These are phyloP conservation scores for Hirundichthys speculiger DNA, from an alignment of 2,113 vertebrate species.

Conservation along the genomic window DNA sequence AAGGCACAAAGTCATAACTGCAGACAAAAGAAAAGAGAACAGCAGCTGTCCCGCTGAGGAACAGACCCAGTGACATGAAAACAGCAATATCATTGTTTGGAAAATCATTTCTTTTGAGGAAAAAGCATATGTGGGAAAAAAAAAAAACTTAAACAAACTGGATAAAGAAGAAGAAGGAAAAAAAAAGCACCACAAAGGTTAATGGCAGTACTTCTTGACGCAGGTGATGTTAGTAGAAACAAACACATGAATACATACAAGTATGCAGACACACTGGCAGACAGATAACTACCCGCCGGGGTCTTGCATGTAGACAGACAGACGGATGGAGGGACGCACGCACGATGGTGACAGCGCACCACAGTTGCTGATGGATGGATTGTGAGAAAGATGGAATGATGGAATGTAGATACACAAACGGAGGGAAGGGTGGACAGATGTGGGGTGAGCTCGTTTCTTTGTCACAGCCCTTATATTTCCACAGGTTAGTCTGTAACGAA, in stretches of 20 bases:
- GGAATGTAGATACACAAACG: conserved; percentile 75
- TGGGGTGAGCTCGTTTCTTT: conserved; percentile 51
- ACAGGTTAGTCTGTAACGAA: conserved; percentile 69
- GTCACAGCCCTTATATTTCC: conserved; percentile 62
- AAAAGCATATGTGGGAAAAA: too few relatives aligned
- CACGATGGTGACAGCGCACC: conserved; percentile 66
- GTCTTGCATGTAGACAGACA: conserved; percentile 76
- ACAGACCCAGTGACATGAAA: background rate
- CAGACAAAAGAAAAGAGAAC: conserved; percentile 1
- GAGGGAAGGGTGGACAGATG: conserved; percentile 72
- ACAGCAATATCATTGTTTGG: too few relatives aligned
- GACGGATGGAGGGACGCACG: conserved; percentile 63
- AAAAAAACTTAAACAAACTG: too few relatives aligned
- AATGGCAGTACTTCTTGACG: conserved; percentile 12
- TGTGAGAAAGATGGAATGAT: conserved; percentile 70
- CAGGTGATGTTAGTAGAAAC: conserved; percentile 18
- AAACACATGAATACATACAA: conserved; percentile 31
- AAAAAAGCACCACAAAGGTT: background rate
- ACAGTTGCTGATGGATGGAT: conserved; percentile 68
- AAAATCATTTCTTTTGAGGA: too few relatives aligned
- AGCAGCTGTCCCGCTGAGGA: conserved; percentile 33
- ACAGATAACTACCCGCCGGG: conserved; percentile 69
- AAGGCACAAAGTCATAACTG: conserved; percentile 16
- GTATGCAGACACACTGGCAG: conserved; percentile 52
- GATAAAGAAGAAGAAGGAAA: background rate